These are phyloP conservation scores for Anthoptus insignis DNA, from an alignment of 2,888 invertebrate genomes.

Conservation along the genomic window DNA sequence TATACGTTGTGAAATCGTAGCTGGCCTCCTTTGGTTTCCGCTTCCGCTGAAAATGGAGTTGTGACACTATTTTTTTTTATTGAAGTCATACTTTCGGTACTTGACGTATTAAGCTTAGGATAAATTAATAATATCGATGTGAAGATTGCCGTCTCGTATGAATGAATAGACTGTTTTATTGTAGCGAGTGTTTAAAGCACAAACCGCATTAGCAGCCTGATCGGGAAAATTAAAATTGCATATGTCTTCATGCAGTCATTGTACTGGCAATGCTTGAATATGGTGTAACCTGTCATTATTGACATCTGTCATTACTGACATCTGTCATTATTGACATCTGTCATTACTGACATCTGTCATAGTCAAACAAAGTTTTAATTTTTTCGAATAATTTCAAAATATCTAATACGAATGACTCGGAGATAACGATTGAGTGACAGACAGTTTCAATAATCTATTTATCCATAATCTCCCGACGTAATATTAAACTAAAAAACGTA, in stretches of 20 bases:
- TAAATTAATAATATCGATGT: constrained; percentile 29
- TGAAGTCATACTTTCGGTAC: constrained; percentile 31
- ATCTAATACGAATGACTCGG: too few species aligned
- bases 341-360: too few species aligned
- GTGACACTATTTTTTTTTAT: constrained; percentile 19
- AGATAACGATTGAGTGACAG: too few species aligned
- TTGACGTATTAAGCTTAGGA: constrained; percentile 37
- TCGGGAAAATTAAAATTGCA: background rate
- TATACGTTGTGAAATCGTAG: constrained; percentile 50
- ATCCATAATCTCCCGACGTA: too few species aligned
- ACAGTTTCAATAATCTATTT: too few species aligned
- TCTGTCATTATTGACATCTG: too few species aligned
- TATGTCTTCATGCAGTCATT: background rate
- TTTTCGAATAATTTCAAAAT: too few species aligned
- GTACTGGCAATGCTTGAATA: background rate
- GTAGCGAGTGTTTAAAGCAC: constrained; percentile 63
- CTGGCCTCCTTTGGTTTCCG: constrained; percentile 60
- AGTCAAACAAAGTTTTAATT: too few species aligned
- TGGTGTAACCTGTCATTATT: background rate
- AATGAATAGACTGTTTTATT: constrained; percentile 49
- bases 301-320: background rate
- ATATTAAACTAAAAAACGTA: too few species aligned
- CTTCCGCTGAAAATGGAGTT: constrained; percentile 44
- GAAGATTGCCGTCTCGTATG: constrained; percentile 41
- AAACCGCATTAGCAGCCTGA: constrained; percentile 46